These are phyloP conservation scores for Leptothorax acervorum DNA, from an alignment of 2,888 invertebrate species.

Conservation along the genomic window DNA sequence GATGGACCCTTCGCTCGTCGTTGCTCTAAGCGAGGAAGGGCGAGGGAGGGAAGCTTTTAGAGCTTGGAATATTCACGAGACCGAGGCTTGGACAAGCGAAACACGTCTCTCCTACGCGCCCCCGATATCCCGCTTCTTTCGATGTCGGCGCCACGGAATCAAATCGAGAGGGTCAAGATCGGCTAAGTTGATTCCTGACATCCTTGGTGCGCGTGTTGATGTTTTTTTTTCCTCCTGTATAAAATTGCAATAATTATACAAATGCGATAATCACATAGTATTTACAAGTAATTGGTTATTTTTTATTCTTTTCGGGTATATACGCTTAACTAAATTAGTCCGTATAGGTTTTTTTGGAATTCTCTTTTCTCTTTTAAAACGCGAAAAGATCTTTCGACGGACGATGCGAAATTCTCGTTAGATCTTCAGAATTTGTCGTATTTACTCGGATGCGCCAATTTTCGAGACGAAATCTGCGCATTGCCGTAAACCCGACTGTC, in stretches of 20 bases:
- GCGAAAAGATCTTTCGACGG: neutral
- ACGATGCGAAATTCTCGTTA: conserved; percentile 28
- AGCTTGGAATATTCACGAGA: conserved; percentile 85
- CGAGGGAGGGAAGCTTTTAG: conserved; percentile 83
- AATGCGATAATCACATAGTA: neutral
- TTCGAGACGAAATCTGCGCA: conserved; percentile 56
- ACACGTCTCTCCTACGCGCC: conserved; percentile 75
- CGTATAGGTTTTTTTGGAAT: neutral
- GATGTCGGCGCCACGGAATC: conserved; percentile 70
- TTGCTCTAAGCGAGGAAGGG: conserved; percentile 72
- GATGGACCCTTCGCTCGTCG: conserved; percentile 85
- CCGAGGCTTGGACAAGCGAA: conserved; percentile 81
- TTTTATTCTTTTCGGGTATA: neutral
- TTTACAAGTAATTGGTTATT: neutral
- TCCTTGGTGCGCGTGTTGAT: conserved; percentile 5
- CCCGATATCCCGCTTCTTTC: conserved; percentile 72
- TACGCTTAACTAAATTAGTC: neutral
- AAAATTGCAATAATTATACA: neutral
- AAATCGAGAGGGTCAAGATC: conserved; percentile 67
- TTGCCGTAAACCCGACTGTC: conserved; percentile 67
- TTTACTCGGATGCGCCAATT: conserved; percentile 62
- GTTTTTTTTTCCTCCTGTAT: neutral
- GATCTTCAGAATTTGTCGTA: conserved; percentile 29
- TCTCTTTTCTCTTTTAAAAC: neutral
- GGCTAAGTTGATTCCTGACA: conserved; percentile 58